Conservation (phyloP, 2,797 vertebrate species). For the Phaenicophaeus curvirostris region DNA sequence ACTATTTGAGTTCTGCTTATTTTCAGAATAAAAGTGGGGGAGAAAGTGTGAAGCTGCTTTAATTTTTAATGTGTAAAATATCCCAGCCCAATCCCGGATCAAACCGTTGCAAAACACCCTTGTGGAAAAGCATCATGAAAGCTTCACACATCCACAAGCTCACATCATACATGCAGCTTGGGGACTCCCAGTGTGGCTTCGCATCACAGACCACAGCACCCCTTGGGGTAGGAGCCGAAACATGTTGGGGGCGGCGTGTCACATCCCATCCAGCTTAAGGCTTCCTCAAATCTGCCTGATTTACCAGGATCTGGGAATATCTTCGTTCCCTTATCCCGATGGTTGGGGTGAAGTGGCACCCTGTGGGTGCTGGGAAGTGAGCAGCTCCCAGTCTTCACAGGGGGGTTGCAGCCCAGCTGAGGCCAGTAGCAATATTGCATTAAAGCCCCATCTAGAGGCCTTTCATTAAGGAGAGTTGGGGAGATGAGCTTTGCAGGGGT, state of each 20-base stretch:
- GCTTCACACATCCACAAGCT: neutral
- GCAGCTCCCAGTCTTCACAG: accelerated
- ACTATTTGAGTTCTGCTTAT: neutral
- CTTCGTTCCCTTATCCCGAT: accelerated
- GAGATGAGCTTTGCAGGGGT: neutral
- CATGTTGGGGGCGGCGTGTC: accelerated
- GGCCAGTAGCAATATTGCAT: neutral
- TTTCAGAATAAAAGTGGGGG: neutral
- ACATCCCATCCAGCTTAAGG: neutral
- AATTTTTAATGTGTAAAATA: neutral
- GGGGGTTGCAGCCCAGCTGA: neutral
- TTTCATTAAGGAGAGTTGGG: neutral
- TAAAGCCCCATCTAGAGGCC: constrained; percentile 50
- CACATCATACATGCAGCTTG: accelerated
- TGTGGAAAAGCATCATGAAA: accelerated
- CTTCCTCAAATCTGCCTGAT: accelerated
- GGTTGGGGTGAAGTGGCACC: neutral
- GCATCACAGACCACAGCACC: neutral
- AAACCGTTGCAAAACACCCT: accelerated
- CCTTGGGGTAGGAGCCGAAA: neutral
- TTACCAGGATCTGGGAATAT: neutral
- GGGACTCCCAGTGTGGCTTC: neutral
- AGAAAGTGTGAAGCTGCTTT: neutral
- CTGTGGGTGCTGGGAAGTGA: neutral
- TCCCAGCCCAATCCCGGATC: neutral